A percentile compares a stretch with the other conserved stretches of the same genome.
These are phyloP conservation scores for Odontomyia ornata DNA, from an alignment of 2,888 invertebrate species.

Conservation along the genomic window DNA sequence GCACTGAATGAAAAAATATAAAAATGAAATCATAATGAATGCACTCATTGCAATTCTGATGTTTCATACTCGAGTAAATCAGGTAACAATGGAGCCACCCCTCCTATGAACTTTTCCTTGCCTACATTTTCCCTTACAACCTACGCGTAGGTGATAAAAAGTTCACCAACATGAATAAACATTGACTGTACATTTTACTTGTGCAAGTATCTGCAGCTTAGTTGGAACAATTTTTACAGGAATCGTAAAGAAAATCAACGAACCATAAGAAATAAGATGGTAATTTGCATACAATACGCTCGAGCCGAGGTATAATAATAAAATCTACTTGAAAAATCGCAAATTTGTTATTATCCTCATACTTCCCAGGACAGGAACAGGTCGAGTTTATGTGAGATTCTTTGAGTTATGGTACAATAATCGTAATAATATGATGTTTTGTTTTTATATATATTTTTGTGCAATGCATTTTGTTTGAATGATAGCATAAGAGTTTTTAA, in stretches of 20 bases:
- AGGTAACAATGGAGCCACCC: no score
- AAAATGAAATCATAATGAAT: no score
- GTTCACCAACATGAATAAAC: background rate
- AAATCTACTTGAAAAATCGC: slow-evolving; percentile 30
- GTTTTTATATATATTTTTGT: no score
- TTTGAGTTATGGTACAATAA: no score
- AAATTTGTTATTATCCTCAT: slow-evolving; percentile 18
- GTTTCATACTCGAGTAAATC: no score
- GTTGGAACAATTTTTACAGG: background rate
- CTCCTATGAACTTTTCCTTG: background rate
- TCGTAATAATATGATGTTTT: no score
- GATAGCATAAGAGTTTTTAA: no score
- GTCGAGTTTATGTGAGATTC: no score
- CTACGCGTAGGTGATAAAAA: background rate
- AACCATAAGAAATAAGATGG: slow-evolving; percentile 25
- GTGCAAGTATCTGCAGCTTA: background rate
- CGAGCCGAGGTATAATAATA: slow-evolving; percentile 20
- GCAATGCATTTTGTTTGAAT: no score
- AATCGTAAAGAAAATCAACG: slow-evolving; percentile 27
- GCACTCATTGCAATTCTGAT: no score
- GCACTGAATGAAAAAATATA: no score
- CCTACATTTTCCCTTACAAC: background rate
- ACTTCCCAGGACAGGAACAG: background rate
- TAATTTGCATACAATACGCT: slow-evolving; percentile 32
- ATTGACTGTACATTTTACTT: background rate